Base-by-base conservation (phyloP, 2,797 vertebrate species). In the Gymnoscopelus braueri region DNA sequence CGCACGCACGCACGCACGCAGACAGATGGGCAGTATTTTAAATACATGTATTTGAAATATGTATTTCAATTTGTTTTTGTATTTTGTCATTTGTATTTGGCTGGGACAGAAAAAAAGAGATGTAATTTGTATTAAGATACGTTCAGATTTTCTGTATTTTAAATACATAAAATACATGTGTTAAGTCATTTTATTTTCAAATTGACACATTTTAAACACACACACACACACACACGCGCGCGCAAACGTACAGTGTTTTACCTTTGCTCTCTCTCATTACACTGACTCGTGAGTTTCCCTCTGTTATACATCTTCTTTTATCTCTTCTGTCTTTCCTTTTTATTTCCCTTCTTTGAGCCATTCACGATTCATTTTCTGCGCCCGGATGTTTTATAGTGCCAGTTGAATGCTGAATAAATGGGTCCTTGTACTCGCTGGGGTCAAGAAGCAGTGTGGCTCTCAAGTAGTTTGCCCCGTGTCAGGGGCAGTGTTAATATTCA, bases 241-340 rank as follows among this genome's bases (percentile, higher is more conserved):
- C 29, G 0, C 29, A 39, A 39, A 39, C 35, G 19, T 19, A 19
- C 19, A 19, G 26, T 56, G 71, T 74, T 72, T 74, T 65, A 66
- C 52, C 3, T 59, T 64, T 78, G 78, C 71, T 74, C 69, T 77
- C 72, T 76, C 49, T 76, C 60, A 1, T 60, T 15, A 39, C 39
- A 0, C 15, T 60, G 11, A 51, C 5, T n/a, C 39, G 9, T 62
- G 14, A 10, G 13, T 47, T 67, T 12, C 35, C 3, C 55, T 58
- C 44, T 8, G 1, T 39, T 23, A 8, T 0, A 6, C 26, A 4
- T 53, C 35, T 26, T 15, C 50, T 47, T n/a, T 14, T 11, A 23
- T 62, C 19, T 5, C 23, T 8, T 32, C 14, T 53, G 11, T 51
- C 35, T 19, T 12, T 32, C 49, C 14, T 24, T 50, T 19, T 64